Evolutionary conservation across 2,888 invertebrate genomes (phyloP), one percentile per base, ranked within the genome.

Genomic region (Pantelozetes paolii): DNA sequence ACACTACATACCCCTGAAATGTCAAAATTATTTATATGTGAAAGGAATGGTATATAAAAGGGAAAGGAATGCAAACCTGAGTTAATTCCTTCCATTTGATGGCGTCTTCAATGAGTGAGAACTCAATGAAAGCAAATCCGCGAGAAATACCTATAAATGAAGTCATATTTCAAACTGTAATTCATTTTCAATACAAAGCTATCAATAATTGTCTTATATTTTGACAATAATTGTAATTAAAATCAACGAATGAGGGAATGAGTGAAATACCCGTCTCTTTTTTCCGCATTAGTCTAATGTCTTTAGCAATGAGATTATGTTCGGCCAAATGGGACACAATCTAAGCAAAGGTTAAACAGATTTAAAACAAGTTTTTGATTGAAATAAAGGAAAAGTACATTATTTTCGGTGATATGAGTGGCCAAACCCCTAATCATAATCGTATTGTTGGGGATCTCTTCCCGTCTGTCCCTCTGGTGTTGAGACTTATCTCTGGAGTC

Each of bases 101-200:
- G 82, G 94, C 92, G 86, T 92, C 92, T 83, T 88, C 88, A 83
- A 90, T 87, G 84, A 89, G 89, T 84, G 89, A 87, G 88, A 94
- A 94, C 88, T 94, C 94, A 86, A 94, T 91, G 88, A 92, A 92
- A 86, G 90, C 91, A 87, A 91, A 91, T 82, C 90, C 90, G 83
- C 90, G 87, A 84, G 91, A 90, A 84, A 89, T 88, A 88, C 92
- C 92, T 91, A n/a, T n/a, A n/a, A n/a, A n/a, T n/a, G n/a, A n/a
- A n/a, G n/a, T n/a, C n/a, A n/a, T n/a, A n/a, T n/a, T n/a, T n/a
- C n/a, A n/a, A n/a, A n/a, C n/a, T 81, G 78, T 28, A 88, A 54
- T 87, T 82, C 71, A 54, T 23, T 71, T 40, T 69, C 57, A 75
- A 77, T 72, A 71, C 42, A 57, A 62, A 20, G 32, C 28, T 18